phyloP scores from a whole-genome alignment of 1,140 invertebrate species.

The Trichonephila clavipes region DNA sequence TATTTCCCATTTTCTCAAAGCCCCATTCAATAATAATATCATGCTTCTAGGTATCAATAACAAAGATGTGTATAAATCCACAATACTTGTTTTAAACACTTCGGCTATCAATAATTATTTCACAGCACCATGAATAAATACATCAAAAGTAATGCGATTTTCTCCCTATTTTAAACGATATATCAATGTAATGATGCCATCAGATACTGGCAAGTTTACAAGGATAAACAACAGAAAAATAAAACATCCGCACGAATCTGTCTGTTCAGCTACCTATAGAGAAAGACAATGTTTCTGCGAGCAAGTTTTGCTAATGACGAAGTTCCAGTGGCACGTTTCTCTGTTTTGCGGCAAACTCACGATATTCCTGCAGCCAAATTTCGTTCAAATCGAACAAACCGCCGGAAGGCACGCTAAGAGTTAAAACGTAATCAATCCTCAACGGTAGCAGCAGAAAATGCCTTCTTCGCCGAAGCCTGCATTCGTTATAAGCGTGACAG shows the following conservation, averaged over 20 bases:
- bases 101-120: too few species aligned
- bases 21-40: too few species aligned
- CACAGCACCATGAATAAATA: too few species aligned
- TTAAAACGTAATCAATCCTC: conserved; percentile 43
- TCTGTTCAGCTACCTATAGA: neutral
- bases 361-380: neutral
- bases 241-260: neutral
- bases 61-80: too few species aligned
- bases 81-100: too few species aligned
- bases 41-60: too few species aligned
- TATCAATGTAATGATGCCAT: too few species aligned
- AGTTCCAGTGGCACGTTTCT: neutral
- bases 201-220: too few species aligned
- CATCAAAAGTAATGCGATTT: too few species aligned
- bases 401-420: conserved; percentile 50
- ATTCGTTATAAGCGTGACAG: conserved; percentile 55
- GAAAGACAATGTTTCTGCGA: neutral
- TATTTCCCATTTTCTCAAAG: too few species aligned
- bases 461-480: neutral
- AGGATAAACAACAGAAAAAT: too few species aligned
- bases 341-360: neutral
- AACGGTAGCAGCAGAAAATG: conserved; percentile 11
- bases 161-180: too few species aligned
- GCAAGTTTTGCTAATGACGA: neutral
- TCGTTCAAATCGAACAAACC: conserved; percentile 42